phyloP scores from a whole-genome alignment of 2,888 invertebrate genomes.

The Pocota personata region DNA sequence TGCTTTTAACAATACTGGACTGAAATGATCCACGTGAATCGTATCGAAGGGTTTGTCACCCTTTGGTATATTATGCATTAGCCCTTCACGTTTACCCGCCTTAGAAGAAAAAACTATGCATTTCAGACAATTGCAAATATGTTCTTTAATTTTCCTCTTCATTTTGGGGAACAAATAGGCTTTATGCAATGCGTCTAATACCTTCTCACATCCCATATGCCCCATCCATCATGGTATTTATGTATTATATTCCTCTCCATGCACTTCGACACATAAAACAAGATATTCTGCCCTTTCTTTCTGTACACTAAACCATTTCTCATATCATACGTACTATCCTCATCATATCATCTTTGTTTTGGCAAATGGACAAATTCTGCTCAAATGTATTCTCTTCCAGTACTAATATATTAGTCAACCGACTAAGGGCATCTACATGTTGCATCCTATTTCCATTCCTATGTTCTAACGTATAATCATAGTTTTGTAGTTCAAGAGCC shows the following conservation, averaged over 20 bases:
- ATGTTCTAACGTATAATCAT: slow-evolving; percentile 48
- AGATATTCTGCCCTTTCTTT: not conserved
- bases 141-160: not conserved
- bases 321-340: not conserved
- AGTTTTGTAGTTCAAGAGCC: slow-evolving; percentile 35
- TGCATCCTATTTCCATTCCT: slow-evolving; percentile 45
- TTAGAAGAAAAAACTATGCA: not conserved
- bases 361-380: not conserved
- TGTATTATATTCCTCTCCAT: not conserved
- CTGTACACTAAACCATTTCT: not conserved
- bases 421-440: slow-evolving; percentile 63
- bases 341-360: not conserved
- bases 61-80: not conserved
- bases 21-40: not conserved
- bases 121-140: not conserved
- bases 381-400: slow-evolving; percentile 13
- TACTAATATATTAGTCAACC: slow-evolving; percentile 67
- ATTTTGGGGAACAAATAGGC: not conserved
- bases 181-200: not conserved
- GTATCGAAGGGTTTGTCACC: not conserved
- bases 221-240: not conserved
- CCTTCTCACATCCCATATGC: not conserved
- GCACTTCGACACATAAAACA: not conserved
- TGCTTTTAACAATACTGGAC: not conserved
- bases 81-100: not conserved